Percentiles rank a stretch among this genome's conserved stretches.
Conservation (phyloP, 2,888 invertebrate species). For the Zhuqinia jingwanae region DNA sequence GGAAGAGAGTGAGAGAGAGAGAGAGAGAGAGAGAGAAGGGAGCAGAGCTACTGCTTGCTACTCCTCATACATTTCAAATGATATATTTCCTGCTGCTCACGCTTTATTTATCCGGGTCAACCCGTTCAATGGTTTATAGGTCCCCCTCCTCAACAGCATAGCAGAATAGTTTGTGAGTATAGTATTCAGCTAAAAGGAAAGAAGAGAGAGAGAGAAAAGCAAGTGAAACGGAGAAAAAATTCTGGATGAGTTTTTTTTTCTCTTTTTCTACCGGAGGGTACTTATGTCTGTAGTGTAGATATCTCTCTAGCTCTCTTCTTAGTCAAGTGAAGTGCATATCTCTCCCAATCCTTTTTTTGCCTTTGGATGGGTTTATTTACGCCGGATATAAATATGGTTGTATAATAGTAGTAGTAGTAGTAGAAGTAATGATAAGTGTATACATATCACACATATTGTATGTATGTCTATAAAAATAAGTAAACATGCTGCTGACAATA, state of each 20-base stretch:
- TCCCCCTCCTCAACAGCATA: neutral
- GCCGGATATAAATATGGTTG: neutral
- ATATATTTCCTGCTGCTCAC: conserved; percentile 33
- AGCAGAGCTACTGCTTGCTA: neutral
- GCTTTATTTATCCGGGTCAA: conserved; percentile 55
- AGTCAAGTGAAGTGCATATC: conserved; percentile 13
- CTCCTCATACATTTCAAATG: conserved; percentile 40
- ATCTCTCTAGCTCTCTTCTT: conserved; percentile 9
- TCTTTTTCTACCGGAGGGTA: neutral
- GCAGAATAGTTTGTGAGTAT: too few species aligned
- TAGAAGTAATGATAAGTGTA: too few species aligned
- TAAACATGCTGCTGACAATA: conserved; percentile 31
- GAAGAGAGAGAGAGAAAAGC: neutral
- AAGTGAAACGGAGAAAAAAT: neutral
- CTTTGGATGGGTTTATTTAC: neutral
- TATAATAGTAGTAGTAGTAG: too few species aligned
- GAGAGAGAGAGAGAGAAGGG: too few species aligned
- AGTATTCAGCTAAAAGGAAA: neutral
- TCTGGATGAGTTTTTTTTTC: conserved; percentile 5
- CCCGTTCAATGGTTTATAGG: conserved; percentile 16
- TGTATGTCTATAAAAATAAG: conserved; percentile 4
- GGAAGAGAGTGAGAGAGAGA: too few species aligned
- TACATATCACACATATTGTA: neutral
- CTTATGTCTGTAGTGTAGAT: neutral
- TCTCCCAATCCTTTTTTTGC: neutral